Evolutionary conservation across 1,140 invertebrate genomes (phyloP).

Genomic region (Zaprionus kolodkinae): DNA sequence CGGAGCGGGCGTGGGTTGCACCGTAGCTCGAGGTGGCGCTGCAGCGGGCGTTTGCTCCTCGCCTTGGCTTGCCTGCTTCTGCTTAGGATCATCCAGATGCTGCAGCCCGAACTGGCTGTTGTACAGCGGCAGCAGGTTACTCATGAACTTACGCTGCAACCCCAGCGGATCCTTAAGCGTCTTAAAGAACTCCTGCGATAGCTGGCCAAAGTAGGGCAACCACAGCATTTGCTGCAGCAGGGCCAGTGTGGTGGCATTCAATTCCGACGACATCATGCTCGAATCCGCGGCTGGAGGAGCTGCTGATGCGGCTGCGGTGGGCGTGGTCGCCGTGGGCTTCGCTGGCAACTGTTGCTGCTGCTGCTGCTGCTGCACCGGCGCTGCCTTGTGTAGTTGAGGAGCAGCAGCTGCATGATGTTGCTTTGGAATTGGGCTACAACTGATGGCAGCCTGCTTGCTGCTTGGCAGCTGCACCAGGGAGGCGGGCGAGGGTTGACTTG

Average conservation of each 20-base stretch:
- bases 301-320: neutral
- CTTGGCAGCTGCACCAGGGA: slow-evolving; percentile 6
- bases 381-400: neutral
- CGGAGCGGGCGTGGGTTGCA: neutral
- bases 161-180: slow-evolving; percentile 84
- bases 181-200: slow-evolving; percentile 86
- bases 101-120: slow-evolving; percentile 70
- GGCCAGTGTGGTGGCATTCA: slow-evolving; percentile 88
- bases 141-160: slow-evolving; percentile 70
- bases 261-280: slow-evolving; percentile 85
- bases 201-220: slow-evolving; percentile 88
- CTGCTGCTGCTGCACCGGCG: slow-evolving; percentile 25
- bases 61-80: slow-evolving; percentile 52
- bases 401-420: slow-evolving; percentile 11
- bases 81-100: slow-evolving; percentile 75
- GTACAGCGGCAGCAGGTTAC: slow-evolving; percentile 65
- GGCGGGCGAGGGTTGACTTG: slow-evolving; percentile 11
- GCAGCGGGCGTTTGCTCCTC: slow-evolving; percentile 25
- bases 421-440: slow-evolving; percentile 44
- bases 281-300: slow-evolving; percentile 70
- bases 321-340: slow-evolving; percentile 21
- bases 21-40: slow-evolving; percentile 18
- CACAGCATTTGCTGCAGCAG: slow-evolving; percentile 89
- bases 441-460: slow-evolving; percentile 46
- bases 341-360: slow-evolving; percentile 30